These are phyloP conservation scores for Troilus luridus DNA, from an alignment of 2,888 invertebrate genomes.

Conservation along the genomic window DNA sequence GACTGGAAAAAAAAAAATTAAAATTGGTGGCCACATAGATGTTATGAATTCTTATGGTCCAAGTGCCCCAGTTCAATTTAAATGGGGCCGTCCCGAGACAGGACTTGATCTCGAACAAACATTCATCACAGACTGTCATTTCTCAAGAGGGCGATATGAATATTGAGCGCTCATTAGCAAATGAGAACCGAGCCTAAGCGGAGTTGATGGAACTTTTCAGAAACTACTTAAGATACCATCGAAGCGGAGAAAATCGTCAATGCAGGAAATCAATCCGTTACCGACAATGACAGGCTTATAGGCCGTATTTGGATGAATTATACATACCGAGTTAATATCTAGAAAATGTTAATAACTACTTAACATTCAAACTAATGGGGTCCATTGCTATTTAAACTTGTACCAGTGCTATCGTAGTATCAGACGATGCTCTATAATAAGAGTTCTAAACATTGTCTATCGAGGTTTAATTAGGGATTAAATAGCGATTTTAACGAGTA, in stretches of 20 bases:
- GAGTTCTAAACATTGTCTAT: no score
- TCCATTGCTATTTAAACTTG: no score
- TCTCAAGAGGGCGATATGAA: slow-evolving; percentile 25
- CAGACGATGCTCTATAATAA: no score
- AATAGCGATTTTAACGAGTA: no score
- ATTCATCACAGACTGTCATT: slow-evolving; percentile 2
- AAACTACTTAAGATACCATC: neutral
- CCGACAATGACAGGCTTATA: neutral
- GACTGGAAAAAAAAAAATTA: no score
- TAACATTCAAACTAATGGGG: no score
- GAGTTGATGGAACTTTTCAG: slow-evolving; percentile 32
- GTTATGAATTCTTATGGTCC: neutral
- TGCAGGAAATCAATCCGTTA: neutral
- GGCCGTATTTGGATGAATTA: neutral
- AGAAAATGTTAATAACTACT: no score
- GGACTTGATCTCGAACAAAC: neutral
- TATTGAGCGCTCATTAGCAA: slow-evolving; percentile 36
- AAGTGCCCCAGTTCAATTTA: neutral
- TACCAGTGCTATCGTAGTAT: no score
- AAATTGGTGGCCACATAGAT: no score
- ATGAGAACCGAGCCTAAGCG: slow-evolving; percentile 4
- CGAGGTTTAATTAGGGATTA: no score
- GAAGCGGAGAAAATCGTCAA: neutral
- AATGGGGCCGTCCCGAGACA: neutral
- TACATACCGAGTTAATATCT: no score